These are phyloP conservation scores for Ernsta delagoae DNA, from an alignment of 2,888 invertebrate genomes.

Conservation along the genomic window DNA sequence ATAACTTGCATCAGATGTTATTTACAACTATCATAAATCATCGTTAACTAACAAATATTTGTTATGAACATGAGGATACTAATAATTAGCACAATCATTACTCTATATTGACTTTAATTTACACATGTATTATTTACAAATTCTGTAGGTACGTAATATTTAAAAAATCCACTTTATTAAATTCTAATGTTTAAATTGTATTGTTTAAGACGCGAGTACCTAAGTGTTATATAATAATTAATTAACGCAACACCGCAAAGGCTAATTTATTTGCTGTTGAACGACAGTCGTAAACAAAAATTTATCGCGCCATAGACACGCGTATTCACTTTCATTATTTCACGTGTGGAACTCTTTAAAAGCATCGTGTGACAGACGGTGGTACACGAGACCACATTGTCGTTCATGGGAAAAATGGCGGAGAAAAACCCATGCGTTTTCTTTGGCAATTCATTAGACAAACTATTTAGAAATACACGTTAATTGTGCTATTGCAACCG, in stretches of 20 bases:
- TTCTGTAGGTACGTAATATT: too few relatives aligned
- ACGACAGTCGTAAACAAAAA: slow-evolving; percentile 9
- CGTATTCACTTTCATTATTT: slow-evolving; percentile 59
- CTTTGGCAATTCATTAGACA: slow-evolving; percentile 50
- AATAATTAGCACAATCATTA: not conserved
- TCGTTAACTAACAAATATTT: not conserved
- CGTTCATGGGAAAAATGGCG: slow-evolving; percentile 54
- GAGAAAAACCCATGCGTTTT: slow-evolving; percentile 47
- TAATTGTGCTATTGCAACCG: slow-evolving; percentile 52
- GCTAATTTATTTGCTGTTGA: slow-evolving; percentile 4
- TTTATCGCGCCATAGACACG: slow-evolving; percentile 14
- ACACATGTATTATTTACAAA: too few relatives aligned
- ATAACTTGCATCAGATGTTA: not conserved
- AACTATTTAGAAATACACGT: slow-evolving; percentile 50
- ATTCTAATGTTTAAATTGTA: too few relatives aligned
- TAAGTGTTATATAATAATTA: not conserved
- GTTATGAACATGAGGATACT: not conserved
- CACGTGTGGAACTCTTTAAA: slow-evolving; percentile 3
- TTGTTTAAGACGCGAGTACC: not conserved
- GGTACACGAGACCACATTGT: slow-evolving; percentile 37
- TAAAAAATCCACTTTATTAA: too few relatives aligned
- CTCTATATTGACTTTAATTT: not conserved
- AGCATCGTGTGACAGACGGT: slow-evolving; percentile 19
- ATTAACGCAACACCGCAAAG: not conserved
- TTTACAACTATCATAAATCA: not conserved